phyloP scores from a whole-genome alignment of 2,113 vertebrate species.

The Stomatorhinus ivindoensis region DNA sequence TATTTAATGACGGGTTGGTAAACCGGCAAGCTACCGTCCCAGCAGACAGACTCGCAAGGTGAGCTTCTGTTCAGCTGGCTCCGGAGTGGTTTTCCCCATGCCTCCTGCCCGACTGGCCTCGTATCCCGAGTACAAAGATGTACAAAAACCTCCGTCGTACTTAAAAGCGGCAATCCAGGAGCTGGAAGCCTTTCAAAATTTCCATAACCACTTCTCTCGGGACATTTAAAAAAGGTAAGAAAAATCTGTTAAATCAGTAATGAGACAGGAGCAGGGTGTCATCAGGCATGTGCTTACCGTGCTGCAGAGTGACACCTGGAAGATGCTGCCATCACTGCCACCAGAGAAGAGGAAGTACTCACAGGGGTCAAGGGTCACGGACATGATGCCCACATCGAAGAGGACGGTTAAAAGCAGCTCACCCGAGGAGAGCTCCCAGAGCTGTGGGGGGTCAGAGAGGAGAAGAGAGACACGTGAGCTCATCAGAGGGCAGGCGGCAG shows the following conservation, averaged over 20 bases:
- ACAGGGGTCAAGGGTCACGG: conserved; percentile 82
- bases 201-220: neutral
- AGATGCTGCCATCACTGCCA: conserved; percentile 82
- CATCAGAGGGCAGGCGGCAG: neutral
- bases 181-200: neutral
- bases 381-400: conserved; percentile 83
- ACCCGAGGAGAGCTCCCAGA: conserved; percentile 91
- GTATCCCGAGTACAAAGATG: neutral
- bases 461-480: neutral
- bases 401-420: conserved; percentile 83
- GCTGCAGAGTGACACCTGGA: conserved; percentile 81
- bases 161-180: neutral
- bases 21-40: neutral
- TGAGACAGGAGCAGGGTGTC: neutral
- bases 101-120: neutral
- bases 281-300: conserved; percentile 61
- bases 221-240: neutral
- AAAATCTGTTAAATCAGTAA: neutral
- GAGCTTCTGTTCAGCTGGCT: neutral
- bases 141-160: too few relatives aligned
- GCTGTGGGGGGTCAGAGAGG: conserved; percentile 42
- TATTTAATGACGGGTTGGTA: neutral
- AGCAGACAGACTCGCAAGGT: neutral
- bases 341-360: conserved; percentile 90
- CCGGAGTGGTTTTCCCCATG: neutral